phyloP scores from a whole-genome alignment of 2,797 vertebrate species.

The Kryptopterus vitreolus region DNA sequence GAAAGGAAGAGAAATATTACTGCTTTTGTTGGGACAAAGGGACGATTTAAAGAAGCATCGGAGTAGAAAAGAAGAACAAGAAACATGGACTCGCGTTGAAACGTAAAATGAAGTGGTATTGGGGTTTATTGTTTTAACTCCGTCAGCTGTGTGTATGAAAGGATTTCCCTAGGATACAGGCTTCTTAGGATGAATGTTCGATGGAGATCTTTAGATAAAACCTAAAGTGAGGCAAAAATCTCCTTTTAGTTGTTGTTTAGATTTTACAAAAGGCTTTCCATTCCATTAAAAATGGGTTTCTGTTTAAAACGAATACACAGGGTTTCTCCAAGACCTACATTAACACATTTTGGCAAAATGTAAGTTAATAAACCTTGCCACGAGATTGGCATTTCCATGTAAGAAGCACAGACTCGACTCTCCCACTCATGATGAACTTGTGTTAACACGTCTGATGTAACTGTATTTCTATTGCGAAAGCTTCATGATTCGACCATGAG shows the following conservation, averaged over 20 bases:
- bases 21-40: constrained; percentile 63
- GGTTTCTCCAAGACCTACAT: too few species aligned
- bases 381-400: too few species aligned
- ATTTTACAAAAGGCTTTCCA: too few species aligned
- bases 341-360: too few species aligned
- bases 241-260: background rate
- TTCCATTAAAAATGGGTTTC: background rate
- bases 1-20: constrained; percentile 48
- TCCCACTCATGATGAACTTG: too few species aligned
- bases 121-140: background rate
- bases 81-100: background rate
- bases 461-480: too few species aligned
- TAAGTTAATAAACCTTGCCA: too few species aligned
- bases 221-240: background rate
- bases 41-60: constrained; percentile 65
- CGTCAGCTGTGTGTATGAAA: background rate
- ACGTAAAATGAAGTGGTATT: background rate
- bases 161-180: background rate
- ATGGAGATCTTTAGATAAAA: background rate
- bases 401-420: too few species aligned
- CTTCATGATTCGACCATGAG: too few species aligned
- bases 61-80: constrained; percentile 14
- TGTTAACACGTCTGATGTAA: too few species aligned
- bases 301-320: constrained; percentile 1
- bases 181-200: background rate